phyloP scores from a whole-genome alignment of 2,888 invertebrate species.

The Limnephilus lunatus region DNA sequence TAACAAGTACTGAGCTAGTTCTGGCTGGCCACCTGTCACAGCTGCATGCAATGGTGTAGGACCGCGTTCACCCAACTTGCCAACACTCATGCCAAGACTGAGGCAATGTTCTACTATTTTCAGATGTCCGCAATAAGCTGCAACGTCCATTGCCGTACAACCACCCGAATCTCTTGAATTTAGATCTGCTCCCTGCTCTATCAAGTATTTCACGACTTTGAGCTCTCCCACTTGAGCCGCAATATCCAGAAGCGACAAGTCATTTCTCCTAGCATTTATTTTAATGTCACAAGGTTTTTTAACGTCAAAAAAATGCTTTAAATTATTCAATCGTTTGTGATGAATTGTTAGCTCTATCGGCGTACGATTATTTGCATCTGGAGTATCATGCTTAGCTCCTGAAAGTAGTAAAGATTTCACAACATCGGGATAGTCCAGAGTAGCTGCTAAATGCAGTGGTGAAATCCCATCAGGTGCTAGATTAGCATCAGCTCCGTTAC shows the following conservation, averaged over 20 bases:
- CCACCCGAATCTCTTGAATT: conserved; percentile 4
- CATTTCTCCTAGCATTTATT: not conserved
- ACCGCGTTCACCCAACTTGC: not conserved
- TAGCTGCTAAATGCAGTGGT: not conserved
- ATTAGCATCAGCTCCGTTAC: not conserved
- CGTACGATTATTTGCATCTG: not conserved
- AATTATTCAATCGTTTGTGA: not conserved
- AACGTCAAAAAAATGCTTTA: not conserved
- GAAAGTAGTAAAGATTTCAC: not conserved
- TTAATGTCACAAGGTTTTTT: not conserved
- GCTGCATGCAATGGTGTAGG: not conserved
- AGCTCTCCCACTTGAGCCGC: not conserved
- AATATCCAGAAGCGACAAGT: not conserved
- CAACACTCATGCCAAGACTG: not conserved
- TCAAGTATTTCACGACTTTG: not conserved
- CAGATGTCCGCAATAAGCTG: not conserved
- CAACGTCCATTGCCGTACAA: not conserved
- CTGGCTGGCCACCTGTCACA: not conserved
- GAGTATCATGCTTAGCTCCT: not conserved
- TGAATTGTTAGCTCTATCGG: not conserved
- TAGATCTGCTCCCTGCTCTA: conserved; percentile 17
- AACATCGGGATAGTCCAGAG: not conserved
- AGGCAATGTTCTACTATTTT: conserved; percentile 12
- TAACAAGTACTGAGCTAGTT: not conserved
- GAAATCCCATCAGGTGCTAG: not conserved